Conservation (phyloP, 2,113 vertebrate genomes). For the Tetrax tetrax region DNA sequence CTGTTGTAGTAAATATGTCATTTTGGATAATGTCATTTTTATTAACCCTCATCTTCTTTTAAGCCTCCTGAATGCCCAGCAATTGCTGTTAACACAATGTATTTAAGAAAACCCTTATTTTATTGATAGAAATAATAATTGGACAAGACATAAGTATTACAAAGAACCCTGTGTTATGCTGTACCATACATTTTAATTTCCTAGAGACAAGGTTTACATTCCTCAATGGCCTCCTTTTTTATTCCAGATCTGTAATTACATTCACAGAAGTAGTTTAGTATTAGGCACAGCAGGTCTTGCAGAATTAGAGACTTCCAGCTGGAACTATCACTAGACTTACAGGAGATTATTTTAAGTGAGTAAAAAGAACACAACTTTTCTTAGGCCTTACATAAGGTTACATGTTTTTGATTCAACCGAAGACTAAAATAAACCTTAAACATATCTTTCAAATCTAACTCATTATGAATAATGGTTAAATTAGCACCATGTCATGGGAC, state of each 20-base stretch:
- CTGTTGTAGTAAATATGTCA: background rate
- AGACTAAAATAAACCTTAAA: constrained; percentile 13
- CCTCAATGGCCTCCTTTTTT: background rate
- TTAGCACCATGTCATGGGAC: background rate
- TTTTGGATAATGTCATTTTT: background rate
- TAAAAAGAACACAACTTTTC: background rate
- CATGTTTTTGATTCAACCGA: background rate
- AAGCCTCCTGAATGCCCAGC: background rate
- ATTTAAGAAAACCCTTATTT: background rate
- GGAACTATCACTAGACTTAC: background rate
- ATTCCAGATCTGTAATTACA: background rate
- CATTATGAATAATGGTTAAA: background rate
- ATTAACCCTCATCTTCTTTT: background rate
- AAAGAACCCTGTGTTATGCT: background rate
- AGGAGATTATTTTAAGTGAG: background rate
- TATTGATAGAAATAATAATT: background rate
- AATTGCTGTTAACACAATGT: background rate
- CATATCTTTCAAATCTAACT: background rate
- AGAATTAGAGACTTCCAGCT: background rate
- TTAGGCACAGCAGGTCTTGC: background rate
- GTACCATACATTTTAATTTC: background rate
- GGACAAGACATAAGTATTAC: background rate
- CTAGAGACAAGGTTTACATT: background rate
- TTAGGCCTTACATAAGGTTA: background rate
- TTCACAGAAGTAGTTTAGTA: background rate